Percentiles rank a stretch among this genome's conserved stretches.
These are phyloP conservation scores for Petroica traversi DNA, from an alignment of 2,113 vertebrate genomes.

Conservation along the genomic window DNA sequence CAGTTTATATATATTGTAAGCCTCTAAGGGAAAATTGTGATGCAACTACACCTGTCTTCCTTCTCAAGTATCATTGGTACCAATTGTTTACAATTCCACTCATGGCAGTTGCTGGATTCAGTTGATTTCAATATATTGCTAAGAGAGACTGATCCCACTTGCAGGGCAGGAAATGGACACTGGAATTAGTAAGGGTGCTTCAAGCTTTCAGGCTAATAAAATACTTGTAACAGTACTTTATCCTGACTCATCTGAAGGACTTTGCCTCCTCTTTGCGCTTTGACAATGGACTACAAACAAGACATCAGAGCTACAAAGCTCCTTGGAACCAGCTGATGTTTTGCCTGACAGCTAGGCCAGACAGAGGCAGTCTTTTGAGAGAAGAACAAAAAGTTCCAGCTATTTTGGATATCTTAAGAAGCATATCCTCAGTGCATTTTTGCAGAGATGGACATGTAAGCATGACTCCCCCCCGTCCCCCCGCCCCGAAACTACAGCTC, in stretches of 20 bases:
- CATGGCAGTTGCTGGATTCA: conserved; percentile 52
- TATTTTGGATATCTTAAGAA: background rate
- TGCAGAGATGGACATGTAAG: background rate
- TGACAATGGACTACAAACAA: background rate
- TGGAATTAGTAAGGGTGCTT: background rate
- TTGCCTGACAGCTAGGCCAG: background rate
- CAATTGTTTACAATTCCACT: conserved; percentile 70
- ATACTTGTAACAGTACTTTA: background rate
- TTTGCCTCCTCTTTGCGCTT: background rate
- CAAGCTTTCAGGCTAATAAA: background rate
- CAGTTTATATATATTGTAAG: background rate
- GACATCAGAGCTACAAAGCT: background rate
- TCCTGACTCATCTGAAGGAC: background rate
- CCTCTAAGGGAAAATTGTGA: background rate
- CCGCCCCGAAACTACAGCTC: background rate
- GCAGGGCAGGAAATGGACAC: background rate
- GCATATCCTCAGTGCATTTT: background rate
- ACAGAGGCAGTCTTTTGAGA: background rate
- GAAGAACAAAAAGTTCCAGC: background rate
- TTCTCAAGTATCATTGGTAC: conserved; percentile 63
- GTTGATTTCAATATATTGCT: conserved; percentile 59
- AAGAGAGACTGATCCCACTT: background rate
- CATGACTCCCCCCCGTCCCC: background rate
- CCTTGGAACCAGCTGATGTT: background rate
- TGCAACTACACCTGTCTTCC: conserved; percentile 55